phyloP scores from a whole-genome alignment of 2,888 invertebrate species.

The Xylota sylvarum region DNA sequence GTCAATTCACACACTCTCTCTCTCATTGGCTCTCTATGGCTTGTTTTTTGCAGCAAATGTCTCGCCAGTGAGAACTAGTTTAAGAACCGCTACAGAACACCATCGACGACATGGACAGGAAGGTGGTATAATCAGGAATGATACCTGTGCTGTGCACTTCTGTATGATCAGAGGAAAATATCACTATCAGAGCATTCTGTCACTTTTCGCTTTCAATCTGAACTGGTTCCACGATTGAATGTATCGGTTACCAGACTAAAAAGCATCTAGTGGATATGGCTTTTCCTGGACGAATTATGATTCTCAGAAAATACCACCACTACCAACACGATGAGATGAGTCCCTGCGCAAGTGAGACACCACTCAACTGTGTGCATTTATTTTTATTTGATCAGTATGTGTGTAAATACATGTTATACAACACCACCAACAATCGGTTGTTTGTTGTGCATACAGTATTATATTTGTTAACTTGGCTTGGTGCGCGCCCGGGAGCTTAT shows the following conservation, averaged over 20 bases:
- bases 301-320: conserved; percentile 34
- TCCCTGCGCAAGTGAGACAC: conserved; percentile 19
- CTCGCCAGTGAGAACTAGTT: conserved; percentile 30
- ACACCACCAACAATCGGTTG: conserved; percentile 45
- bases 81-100: conserved; percentile 6
- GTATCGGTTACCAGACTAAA: conserved; percentile 27
- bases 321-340: conserved; percentile 15
- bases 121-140: conserved; percentile 50
- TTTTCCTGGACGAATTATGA: conserved; percentile 60
- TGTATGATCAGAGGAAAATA: conserved; percentile 9
- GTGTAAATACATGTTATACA: conserved; percentile 36
- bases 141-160: conserved; percentile 27
- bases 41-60: neutral
- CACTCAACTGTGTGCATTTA: conserved; percentile 13
- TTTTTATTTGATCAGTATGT: conserved; percentile 1
- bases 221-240: conserved; percentile 60
- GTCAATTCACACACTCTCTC: conserved; percentile 50
- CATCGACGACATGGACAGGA: conserved; percentile 22
- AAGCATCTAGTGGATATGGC: conserved; percentile 36
- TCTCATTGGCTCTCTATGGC: neutral
- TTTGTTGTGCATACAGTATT: conserved; percentile 50
- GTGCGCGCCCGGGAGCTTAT: conserved; percentile 53
- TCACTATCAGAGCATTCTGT: conserved; percentile 34
- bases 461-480: conserved; percentile 53
- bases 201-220: conserved; percentile 56